Conservation (phyloP, 30 jellyfish, hydroid and myxozoan genomes). For the Morbakka virulenta region DNA sequence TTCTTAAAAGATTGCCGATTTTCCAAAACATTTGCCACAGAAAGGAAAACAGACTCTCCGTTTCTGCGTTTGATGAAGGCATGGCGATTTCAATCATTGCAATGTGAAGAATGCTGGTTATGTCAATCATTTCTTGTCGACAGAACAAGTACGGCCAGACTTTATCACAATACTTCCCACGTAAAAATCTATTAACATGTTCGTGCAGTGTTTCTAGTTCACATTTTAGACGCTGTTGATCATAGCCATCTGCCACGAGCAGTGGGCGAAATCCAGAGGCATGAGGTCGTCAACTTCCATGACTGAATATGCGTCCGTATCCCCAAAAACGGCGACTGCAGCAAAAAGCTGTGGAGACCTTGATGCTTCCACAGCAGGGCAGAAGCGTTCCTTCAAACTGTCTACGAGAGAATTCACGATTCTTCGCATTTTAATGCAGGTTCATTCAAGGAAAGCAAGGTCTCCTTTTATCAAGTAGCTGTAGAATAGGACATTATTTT, state of each 20-base stretch:
- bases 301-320: neutral
- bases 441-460: neutral
- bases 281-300: neutral
- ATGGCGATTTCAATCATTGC: neutral
- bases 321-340: neutral
- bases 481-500: too few relatives aligned
- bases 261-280: neutral
- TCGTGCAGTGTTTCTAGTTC: too few relatives aligned
- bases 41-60: constrained; percentile 9
- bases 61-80: constrained; percentile 22
- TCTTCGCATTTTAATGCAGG: neutral
- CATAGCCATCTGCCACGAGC: neutral
- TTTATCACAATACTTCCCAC: neutral
- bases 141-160: constrained; percentile 6
- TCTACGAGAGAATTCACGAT: neutral
- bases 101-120: neutral
- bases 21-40: constrained; percentile 11
- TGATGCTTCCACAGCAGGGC: neutral
- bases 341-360: too few relatives aligned
- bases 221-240: too few relatives aligned
- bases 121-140: neutral
- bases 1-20: neutral
- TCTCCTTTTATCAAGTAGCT: constrained; percentile 21
- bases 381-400: neutral
- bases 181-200: neutral